Evolutionary conservation across 1,140 invertebrate genomes (phyloP), one percentile per base, ranked within the genome.

Genomic region (Meloidogyne exigua): DNA sequence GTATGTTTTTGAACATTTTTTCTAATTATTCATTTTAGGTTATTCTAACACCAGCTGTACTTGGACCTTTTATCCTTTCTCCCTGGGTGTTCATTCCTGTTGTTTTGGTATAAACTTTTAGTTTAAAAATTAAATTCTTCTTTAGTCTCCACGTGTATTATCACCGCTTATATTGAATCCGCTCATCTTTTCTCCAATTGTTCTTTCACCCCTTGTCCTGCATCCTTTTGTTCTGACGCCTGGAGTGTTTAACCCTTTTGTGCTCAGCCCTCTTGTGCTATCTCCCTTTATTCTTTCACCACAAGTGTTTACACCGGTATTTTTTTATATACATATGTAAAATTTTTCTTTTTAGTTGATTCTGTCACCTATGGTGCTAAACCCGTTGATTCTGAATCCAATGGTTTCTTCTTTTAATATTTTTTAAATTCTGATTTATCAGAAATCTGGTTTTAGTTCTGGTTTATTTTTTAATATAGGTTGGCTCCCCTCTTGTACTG

Each of bases 41-140:
- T 18, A 72, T 87, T 42, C 78, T 85, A 25, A 73, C 84, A 2
- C 85, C 83, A 15, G 82, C 83, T 10, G 78, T 81, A 9, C 64
- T 84, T 13, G 83, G 83, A 15, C 78, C 80, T 11, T 68, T 86
- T 36, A 71, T 85, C 42, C 76, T 84, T n/a, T 80, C 76, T 26
- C 83, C 82, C 4, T 85, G 81, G 82, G 62, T 86, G 0, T 83
- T 85, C n/a, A 73, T 82, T 39, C 84, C 84, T 39, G 66, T 85
- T 5, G 77, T 85, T 26, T 68, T 85, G 21, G 79, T 78, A 21
- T 2, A 44, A 44, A 39, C 36, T 39, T 10, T 44, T 1, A 15
- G 2, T 44, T 44, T 44, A 15, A 44, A 15, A 44, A 44, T 44
- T 15, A n/a, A n/a, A 83, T 83, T 68, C 76, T 82, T 71, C 42